These are phyloP conservation scores for Andrena haemorrhoa DNA, from an alignment of 2,888 invertebrate species.

Conservation along the genomic window DNA sequence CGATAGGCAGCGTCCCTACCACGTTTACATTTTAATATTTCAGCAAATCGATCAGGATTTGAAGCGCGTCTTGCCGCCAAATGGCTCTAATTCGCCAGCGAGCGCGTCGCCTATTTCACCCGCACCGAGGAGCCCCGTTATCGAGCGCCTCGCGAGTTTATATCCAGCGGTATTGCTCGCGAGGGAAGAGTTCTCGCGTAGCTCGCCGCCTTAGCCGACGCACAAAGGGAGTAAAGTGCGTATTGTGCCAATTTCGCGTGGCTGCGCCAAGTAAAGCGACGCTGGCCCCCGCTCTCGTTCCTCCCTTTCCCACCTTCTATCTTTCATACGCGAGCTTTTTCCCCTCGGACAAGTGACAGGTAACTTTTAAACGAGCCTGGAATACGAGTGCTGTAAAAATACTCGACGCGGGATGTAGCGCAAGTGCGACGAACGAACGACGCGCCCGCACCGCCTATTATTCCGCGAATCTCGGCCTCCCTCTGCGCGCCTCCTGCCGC, in stretches of 20 bases:
- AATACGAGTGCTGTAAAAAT: constrained; percentile 60
- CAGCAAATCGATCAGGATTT: not conserved
- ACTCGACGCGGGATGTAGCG: constrained; percentile 32
- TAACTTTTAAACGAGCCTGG: constrained; percentile 53
- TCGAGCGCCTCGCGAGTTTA: constrained; percentile 2
- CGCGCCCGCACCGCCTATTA: constrained; percentile 43
- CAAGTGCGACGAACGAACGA: constrained; percentile 49
- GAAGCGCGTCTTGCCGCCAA: not conserved
- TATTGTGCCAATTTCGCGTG: constrained; percentile 65
- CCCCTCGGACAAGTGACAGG: constrained; percentile 46
- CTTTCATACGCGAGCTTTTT: not conserved
- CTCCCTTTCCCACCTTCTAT: not conserved
- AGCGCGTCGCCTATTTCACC: constrained; percentile 5
- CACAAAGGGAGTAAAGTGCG: constrained; percentile 60
- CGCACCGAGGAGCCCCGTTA: not conserved
- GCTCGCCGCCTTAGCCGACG: constrained; percentile 16
- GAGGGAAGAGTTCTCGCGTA: constrained; percentile 14
- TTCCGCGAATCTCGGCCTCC: constrained; percentile 47
- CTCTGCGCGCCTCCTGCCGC: not conserved
- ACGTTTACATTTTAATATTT: too few species aligned
- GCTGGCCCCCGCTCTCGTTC: not conserved
- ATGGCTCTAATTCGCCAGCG: not conserved
- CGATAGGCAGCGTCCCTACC: too few species aligned
- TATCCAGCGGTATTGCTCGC: not conserved
- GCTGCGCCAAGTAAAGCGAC: constrained; percentile 26